Base-by-base conservation (phyloP, 2,888 invertebrate genomes). In the Therioaphis trifolii region DNA sequence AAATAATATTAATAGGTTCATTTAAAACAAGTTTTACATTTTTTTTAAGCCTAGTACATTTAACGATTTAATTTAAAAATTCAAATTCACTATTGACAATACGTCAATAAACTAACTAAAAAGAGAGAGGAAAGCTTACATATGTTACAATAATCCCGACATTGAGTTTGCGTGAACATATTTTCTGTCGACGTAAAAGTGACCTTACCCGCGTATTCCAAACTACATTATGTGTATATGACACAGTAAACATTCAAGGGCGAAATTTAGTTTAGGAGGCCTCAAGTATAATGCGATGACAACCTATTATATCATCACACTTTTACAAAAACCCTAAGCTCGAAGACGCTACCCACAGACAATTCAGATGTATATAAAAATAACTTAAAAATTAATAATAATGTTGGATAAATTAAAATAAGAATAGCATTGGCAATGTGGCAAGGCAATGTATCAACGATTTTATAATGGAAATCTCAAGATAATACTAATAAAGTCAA, bases 191-290 rank as follows among this genome's bases (percentile, higher is more conserved):
- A 46, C 11, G 35, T 7, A 82, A 63, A 74, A 74, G 82, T 74
- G 74, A 82, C 82, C 82, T 82, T 63, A 74, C 27, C 29, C 24
- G 18, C 49, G 0, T 24, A 46, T 5, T 29, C 4, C 27, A 71
- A 63, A 43, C 21, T 49, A 46, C 7, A 43, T 24, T 29, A 61
- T 29, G 14, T 24, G 15, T 52, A 80, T 58, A 18, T 18, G 68
- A 9, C 40, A 27, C 21, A 11, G n/a, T 40, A 76, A 49, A 21
- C 29, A 40, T 72, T 63, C 82, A 82, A 74, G 82, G 82, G 74
- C 82, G 7, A 14, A 18, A 40, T 18, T 69, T 55, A 11, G 40
- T 40, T 35, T 15, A 52, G n/a, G 18, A 52, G 40, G 24, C 40
- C 40, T 68, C 35, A 24, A 55, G 21, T 40, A 18, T 78, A 4